These are phyloP conservation scores for Plagodis dolabraria DNA, from an alignment of 2,888 invertebrate species.

Conservation along the genomic window DNA sequence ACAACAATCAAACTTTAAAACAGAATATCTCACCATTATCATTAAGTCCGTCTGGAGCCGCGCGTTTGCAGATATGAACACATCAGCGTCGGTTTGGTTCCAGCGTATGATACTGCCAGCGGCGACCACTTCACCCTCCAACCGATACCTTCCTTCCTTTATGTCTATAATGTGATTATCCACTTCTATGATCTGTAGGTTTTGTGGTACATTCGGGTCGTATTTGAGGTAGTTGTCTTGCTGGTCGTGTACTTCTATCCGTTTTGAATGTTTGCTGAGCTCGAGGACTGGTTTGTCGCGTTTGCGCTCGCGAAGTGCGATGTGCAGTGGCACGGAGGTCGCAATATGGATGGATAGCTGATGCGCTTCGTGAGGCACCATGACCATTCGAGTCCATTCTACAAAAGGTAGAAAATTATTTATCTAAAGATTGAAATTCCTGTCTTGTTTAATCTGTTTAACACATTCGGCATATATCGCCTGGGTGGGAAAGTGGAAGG, in stretches of 20 bases:
- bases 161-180: slow-evolving; percentile 74
- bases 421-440: no score
- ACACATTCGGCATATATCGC: no score
- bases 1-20: slow-evolving; percentile 15
- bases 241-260: slow-evolving; percentile 51
- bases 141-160: slow-evolving; percentile 61
- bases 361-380: slow-evolving; percentile 73
- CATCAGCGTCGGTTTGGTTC: slow-evolving; percentile 68
- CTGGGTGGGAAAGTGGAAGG: no score
- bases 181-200: slow-evolving; percentile 74
- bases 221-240: slow-evolving; percentile 73
- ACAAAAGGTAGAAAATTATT: slow-evolving; percentile 2
- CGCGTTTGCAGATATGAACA: slow-evolving; percentile 65
- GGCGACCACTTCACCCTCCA: slow-evolving; percentile 68
- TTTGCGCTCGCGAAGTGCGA: slow-evolving; percentile 69
- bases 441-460: no score
- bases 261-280: slow-evolving; percentile 64
- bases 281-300: slow-evolving; percentile 69
- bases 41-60: slow-evolving; percentile 70
- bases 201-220: slow-evolving; percentile 74
- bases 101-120: slow-evolving; percentile 68
- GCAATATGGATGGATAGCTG: slow-evolving; percentile 67
- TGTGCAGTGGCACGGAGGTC: slow-evolving; percentile 64
- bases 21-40: slow-evolving; percentile 66
- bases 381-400: slow-evolving; percentile 74